phyloP scores from a whole-genome alignment of 2,113 vertebrate genomes.

The Lasiurus borealis region DNA sequence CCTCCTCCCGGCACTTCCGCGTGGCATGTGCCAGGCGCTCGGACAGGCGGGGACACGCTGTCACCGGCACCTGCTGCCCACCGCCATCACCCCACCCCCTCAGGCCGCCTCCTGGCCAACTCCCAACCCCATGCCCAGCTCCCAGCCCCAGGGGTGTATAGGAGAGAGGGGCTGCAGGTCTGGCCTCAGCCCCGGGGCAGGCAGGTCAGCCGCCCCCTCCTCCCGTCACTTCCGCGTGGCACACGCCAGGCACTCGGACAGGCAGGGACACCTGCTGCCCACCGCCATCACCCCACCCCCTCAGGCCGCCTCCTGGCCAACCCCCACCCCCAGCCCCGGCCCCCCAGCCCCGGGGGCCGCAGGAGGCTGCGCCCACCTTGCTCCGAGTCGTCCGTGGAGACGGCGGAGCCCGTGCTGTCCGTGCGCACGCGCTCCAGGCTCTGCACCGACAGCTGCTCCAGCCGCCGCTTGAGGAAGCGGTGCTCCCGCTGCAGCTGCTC shows the following conservation, averaged over 20 bases:
- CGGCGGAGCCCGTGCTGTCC: slow-evolving; percentile 97
- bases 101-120: too few species aligned
- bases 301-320: rapidly evolving
- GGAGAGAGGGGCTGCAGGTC: background rate
- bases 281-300: rapidly evolving
- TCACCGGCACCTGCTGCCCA: too few species aligned
- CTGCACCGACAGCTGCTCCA: slow-evolving; percentile 97
- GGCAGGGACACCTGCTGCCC: background rate
- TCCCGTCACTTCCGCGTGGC: too few species aligned
- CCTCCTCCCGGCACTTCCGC: too few species aligned
- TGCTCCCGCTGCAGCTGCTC: slow-evolving; percentile 98
- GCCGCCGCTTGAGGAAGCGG: slow-evolving; percentile 97
- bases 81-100: too few species aligned
- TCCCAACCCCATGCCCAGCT: too few species aligned
- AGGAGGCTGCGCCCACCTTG: slow-evolving; percentile 89
- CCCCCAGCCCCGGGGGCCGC: too few species aligned
- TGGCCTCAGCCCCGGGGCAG: background rate
- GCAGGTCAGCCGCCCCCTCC: rapidly evolving
- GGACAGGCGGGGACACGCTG: too few species aligned
- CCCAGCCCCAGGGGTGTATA: background rate
- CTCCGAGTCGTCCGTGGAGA: slow-evolving; percentile 99
- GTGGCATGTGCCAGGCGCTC: too few species aligned
- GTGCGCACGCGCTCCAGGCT: slow-evolving; percentile 96
- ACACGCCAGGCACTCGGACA: rapidly evolving
- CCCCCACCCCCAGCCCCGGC: rapidly evolving